phyloP scores from a whole-genome alignment of 2,113 vertebrate species.

The Thinocorus orbignyianus region DNA sequence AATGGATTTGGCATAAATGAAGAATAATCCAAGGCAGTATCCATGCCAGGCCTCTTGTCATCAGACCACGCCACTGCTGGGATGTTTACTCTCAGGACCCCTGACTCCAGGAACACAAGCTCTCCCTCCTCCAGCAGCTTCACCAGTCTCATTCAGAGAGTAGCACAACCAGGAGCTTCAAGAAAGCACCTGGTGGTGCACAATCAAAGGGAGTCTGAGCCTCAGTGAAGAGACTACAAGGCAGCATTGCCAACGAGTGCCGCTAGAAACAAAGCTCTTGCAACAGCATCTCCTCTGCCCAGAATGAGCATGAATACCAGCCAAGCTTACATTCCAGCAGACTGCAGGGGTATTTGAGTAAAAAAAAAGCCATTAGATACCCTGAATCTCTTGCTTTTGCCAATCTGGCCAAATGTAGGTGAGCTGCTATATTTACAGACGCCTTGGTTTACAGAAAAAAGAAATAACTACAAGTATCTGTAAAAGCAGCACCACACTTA shows the following conservation, averaged over 20 bases:
- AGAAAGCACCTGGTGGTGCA: not conserved
- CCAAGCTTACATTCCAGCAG: conserved; percentile 11
- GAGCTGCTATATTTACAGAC: not conserved
- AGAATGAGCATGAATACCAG: not conserved
- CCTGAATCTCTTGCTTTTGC: not conserved
- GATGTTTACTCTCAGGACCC: not conserved
- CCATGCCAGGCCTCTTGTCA: not conserved
- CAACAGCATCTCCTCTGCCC: not conserved
- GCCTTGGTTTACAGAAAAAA: not conserved
- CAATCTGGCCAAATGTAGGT: not conserved
- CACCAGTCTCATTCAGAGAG: not conserved
- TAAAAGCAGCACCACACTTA: not conserved
- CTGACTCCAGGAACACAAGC: not conserved
- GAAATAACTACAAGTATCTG: not conserved
- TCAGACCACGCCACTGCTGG: accelerated
- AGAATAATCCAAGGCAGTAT: not conserved
- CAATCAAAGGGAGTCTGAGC: not conserved
- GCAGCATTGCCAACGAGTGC: not conserved
- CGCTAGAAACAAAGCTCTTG: not conserved
- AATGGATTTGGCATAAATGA: conserved; percentile 17
- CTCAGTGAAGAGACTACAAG: not conserved
- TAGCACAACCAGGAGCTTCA: not conserved
- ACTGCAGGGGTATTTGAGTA: not conserved
- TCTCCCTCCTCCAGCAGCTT: not conserved
- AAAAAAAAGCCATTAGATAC: not conserved